Conservation (phyloP, 2,888 invertebrate species). For the Aphodius granarius region DNA sequence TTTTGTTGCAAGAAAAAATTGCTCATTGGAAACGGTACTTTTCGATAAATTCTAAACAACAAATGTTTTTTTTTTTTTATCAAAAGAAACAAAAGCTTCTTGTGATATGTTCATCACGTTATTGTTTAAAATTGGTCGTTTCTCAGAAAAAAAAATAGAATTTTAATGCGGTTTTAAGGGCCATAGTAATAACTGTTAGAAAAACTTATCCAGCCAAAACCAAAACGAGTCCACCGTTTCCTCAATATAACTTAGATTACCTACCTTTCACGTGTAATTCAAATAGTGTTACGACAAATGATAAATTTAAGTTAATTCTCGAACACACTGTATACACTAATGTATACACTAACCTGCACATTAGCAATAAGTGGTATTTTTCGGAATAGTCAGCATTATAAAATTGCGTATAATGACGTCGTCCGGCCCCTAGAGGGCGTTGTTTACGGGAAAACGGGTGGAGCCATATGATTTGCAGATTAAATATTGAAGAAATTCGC, state of each 20-base stretch:
- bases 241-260: too few relatives aligned
- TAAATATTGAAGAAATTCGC: conserved; percentile 12
- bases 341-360: conserved; percentile 7
- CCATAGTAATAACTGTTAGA: too few relatives aligned
- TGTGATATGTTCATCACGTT: too few relatives aligned
- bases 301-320: too few relatives aligned
- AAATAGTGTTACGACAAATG: too few relatives aligned
- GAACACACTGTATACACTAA: not conserved
- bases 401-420: not conserved
- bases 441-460: not conserved
- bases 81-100: not conserved
- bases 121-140: too few relatives aligned
- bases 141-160: too few relatives aligned
- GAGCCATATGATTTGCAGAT: not conserved
- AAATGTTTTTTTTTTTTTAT: not conserved
- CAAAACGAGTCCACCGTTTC: too few relatives aligned
- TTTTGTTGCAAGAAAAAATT: not conserved
- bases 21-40: not conserved
- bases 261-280: too few relatives aligned
- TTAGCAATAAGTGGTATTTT: not conserved
- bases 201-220: too few relatives aligned
- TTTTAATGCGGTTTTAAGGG: too few relatives aligned
- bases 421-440: not conserved
- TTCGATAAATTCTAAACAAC: not conserved
- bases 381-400: not conserved